Percentiles rank a stretch among this genome's conserved stretches.
These are phyloP conservation scores for Agonopterix arenella DNA, from an alignment of 2,888 invertebrate species.

Conservation along the genomic window DNA sequence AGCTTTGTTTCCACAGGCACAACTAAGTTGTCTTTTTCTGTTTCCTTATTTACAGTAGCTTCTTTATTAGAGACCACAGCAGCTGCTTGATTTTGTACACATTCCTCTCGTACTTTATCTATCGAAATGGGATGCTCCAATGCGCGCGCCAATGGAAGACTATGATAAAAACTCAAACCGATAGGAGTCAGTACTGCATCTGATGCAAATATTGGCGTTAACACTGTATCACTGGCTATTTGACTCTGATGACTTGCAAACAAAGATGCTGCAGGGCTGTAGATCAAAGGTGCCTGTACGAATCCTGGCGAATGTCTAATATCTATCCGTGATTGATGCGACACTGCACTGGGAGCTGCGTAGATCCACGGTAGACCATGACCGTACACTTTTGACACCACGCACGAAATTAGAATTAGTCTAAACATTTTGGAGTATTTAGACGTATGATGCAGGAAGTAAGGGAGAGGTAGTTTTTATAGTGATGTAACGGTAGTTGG, in stretches of 20 bases:
- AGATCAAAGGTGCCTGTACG: slow-evolving; percentile 41
- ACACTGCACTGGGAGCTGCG: slow-evolving; percentile 72
- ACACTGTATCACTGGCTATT: slow-evolving; percentile 24
- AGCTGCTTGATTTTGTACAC: neutral
- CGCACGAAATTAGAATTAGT: slow-evolving; percentile 34
- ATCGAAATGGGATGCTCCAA: slow-evolving; percentile 49
- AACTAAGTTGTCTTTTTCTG: neutral
- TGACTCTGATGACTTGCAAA: slow-evolving; percentile 26
- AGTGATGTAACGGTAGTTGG: slow-evolving; percentile 57
- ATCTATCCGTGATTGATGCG: slow-evolving; percentile 74
- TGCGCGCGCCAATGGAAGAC: slow-evolving; percentile 53
- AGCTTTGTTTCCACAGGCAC: too few relatives aligned
- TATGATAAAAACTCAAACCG: slow-evolving; percentile 50
- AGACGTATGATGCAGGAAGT: slow-evolving; percentile 23
- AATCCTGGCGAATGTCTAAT: slow-evolving; percentile 48
- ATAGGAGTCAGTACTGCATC: slow-evolving; percentile 46
- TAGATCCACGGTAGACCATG: slow-evolving; percentile 49
- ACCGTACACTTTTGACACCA: slow-evolving; percentile 29
- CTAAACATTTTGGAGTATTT: slow-evolving; percentile 41
- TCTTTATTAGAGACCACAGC: neutral
- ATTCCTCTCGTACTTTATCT: slow-evolving; percentile 22
- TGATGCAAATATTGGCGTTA: slow-evolving; percentile 31
- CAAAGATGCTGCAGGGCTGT: slow-evolving; percentile 35
- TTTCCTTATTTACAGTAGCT: neutral
- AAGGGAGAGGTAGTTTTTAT: slow-evolving; percentile 51